These are phyloP conservation scores for Pogonomyrmex californicus DNA, from an alignment of 1,140 invertebrate species.

Conservation along the genomic window DNA sequence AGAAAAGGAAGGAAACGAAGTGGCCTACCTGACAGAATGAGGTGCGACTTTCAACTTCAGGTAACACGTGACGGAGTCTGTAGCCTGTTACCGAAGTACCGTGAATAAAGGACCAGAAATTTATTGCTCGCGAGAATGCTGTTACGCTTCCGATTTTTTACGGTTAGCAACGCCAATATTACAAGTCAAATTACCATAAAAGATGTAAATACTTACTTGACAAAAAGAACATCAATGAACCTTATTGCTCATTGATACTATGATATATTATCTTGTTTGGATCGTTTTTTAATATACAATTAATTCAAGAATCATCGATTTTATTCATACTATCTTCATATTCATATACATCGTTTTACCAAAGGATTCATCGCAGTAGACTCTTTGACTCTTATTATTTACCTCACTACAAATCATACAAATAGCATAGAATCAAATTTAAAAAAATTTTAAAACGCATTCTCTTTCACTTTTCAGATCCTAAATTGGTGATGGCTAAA, in stretches of 20 bases:
- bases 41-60: conserved; percentile 52
- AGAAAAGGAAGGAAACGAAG: neutral
- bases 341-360: neutral
- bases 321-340: neutral
- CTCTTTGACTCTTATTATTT: neutral
- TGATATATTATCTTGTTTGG: no score
- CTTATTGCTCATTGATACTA: neutral
- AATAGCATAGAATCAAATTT: neutral
- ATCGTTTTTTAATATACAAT: neutral
- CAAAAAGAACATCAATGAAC: neutral
- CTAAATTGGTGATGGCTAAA: neutral
- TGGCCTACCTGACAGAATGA: conserved; percentile 7
- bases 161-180: conserved; percentile 38
- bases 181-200: neutral
- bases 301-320: conserved; percentile 2
- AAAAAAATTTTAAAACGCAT: neutral
- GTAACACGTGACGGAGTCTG: conserved; percentile 42
- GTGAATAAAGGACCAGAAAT: conserved; percentile 51
- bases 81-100: conserved; percentile 54
- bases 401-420: neutral
- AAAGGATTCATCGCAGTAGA: neutral
- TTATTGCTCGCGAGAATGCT: conserved; percentile 48
- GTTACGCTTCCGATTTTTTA: conserved; percentile 51
- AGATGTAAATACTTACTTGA: neutral
- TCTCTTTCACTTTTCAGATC: neutral